Evolutionary conservation across 2,888 invertebrate species (phyloP), one percentile per base, ranked within the genome.

Genomic region (Macrophya alboannulata): DNA sequence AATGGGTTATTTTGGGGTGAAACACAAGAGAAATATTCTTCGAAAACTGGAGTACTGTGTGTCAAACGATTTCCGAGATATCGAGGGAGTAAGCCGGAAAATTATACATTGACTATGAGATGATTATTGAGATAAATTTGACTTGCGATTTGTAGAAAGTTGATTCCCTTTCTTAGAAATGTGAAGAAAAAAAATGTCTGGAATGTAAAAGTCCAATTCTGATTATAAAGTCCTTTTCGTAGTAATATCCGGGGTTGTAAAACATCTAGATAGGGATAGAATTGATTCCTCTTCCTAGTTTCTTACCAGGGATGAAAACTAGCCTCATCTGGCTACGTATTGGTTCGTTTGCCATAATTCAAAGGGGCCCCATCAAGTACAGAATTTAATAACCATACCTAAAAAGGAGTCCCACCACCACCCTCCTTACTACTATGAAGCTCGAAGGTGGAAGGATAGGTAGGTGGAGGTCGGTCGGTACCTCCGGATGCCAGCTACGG

Each of bases 311-410:
- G 43, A 43, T 59, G 62, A 59, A 81, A 62, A 81, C 81, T 77
- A 55, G 25, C 81, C 6, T 62, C 62, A 81, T 51, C 17, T 40
- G 21, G 37, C 8, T 43, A 43, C 21, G 81, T 81, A 81, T 81
- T 51, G 81, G 81, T 83, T 83, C 43, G 65, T 83, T 83, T 37
- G 68, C 83, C 68, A 83, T 71, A 83, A 65, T 45, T 68, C 83
- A 48, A 48, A 68, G 31, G 51, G 68, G 59, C n/a, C 84, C 72
- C 40, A 76, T 72, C 51, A 77, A 84, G 86, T 86, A 86, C 86
- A 91, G 91, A 92, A 92, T 92, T 92, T 92, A 92, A 92, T 92
- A 92, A 92, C 90, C 91, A 90, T 89, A 68, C 48, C 83, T 83
- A 71, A 83, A 83, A 71, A 83, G 65, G 48, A 40, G 21, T 40